Base-by-base conservation (phyloP, 2,797 vertebrate species). In the Hypotaenidia philippensis region DNA sequence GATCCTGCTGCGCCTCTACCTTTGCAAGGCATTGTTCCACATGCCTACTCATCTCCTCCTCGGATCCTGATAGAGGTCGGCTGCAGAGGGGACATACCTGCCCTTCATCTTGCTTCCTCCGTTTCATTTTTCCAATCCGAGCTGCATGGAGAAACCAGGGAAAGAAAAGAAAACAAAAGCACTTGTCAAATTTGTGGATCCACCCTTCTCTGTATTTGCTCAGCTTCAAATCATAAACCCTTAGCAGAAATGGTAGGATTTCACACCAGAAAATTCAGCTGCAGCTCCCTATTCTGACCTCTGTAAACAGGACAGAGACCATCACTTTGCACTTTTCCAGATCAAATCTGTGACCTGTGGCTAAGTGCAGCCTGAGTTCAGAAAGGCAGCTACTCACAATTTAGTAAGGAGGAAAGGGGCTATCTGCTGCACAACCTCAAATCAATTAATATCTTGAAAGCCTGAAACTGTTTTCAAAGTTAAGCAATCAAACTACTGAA, bases 31-130 rank as follows among this genome's bases (percentile, higher is more conserved):
- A 99, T 98, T 98, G 99, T 98, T 99, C 99, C 99, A 99, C 99
- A 99, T 99, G 99, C 99, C 99, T 99, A 99, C 99, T 99, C 99
- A 99, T 99, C 98, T 99, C 99, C 98, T 99, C 99, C 99, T 99
- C 99, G 98, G 99, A 99, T 98, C 99, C 99, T 99, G 99, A 98
- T 98, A 99, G 98, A 96, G 99, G 99, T 95, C 98, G 97, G 97
- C 98, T 99, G 99, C 99, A 99, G 98, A 99, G 99, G 96, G 99
- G 99, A 99, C 99, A 99, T 99, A 99, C 99, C 99, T 99, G 99
- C 97, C 99, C 99, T 97, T 99, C 99, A 97, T 99, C 99, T 97
- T 99, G 99, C 98, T 99, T 99, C 98, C 99, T 99, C 97, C 99
- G 98, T 98, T 99, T 99, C 99, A 99, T 99, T 98, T 99, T 99